These are phyloP conservation scores for Phylloscopus collybita DNA, from an alignment of 2,797 vertebrate genomes.

Conservation along the genomic window DNA sequence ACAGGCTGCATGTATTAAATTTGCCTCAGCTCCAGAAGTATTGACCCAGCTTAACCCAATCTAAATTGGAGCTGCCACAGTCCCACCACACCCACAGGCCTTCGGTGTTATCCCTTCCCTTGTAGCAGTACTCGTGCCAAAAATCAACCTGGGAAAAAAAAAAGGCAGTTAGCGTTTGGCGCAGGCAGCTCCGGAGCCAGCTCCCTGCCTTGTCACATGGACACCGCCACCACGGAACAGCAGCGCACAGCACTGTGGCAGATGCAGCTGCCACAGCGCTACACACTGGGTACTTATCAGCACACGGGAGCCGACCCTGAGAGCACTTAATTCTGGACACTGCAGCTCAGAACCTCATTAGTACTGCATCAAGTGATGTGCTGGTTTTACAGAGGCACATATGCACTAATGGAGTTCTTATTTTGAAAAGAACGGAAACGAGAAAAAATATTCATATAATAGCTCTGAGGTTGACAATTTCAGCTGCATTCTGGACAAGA, in stretches of 20 bases:
- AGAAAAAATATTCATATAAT: background rate
- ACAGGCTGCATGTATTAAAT: background rate
- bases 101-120: background rate
- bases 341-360: background rate
- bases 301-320: background rate
- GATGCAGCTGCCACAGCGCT: background rate
- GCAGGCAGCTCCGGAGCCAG: constrained; percentile 11
- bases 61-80: background rate
- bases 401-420: background rate
- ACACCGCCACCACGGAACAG: background rate
- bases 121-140: background rate
- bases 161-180: background rate
- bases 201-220: constrained; percentile 29
- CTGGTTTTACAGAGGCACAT: background rate
- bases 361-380: background rate
- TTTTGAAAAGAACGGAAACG: background rate
- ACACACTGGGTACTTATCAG: background rate
- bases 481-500: background rate
- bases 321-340: background rate
- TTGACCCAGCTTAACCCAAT: background rate
- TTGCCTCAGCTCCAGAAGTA: background rate
- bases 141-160: background rate
- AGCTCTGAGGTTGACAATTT: background rate
- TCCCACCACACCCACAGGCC: constrained; percentile 18
- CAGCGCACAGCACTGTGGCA: background rate